phyloP scores from a whole-genome alignment of 2,113 vertebrate species.

The zebrafish (Danio rerio) region DNA sequence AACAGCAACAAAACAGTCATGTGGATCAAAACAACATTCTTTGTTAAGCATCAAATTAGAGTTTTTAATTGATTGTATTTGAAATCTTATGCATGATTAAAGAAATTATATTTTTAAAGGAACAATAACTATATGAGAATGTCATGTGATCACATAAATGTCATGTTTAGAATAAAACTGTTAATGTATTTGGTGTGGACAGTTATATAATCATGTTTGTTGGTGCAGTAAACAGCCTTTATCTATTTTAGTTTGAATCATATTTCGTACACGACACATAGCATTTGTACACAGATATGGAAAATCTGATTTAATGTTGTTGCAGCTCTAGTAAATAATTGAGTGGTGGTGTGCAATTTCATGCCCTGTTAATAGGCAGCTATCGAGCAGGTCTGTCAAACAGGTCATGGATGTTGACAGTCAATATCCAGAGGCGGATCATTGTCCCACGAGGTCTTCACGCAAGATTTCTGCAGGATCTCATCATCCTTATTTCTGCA shows the following conservation, averaged over 20 bases:
- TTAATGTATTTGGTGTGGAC: neutral
- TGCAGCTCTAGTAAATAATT: neutral
- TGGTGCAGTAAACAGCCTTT: neutral
- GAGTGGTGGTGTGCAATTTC: neutral
- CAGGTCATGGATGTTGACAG: conserved; percentile 20
- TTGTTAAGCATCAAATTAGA: neutral
- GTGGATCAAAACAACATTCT: neutral
- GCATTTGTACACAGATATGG: too few species aligned
- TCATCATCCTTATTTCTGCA: neutral
- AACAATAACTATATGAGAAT: neutral
- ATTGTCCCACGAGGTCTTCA: neutral
- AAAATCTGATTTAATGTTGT: neutral
- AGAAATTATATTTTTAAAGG: neutral
- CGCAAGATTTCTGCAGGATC: neutral
- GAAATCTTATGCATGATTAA: neutral
- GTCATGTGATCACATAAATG: neutral
- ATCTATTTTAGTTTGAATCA: neutral
- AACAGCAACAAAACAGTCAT: conserved; percentile 4
- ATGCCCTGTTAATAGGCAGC: conserved; percentile 18
- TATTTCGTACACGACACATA: neutral
- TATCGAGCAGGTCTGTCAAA: conserved; percentile 25
- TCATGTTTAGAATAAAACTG: neutral
- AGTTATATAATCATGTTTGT: neutral
- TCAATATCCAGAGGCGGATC: neutral
- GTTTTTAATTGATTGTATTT: neutral